Percentiles rank a stretch among this genome's conserved stretches.
Conservation (phyloP, 2,888 invertebrate genomes). For the Eupeodes latifasciatus region DNA sequence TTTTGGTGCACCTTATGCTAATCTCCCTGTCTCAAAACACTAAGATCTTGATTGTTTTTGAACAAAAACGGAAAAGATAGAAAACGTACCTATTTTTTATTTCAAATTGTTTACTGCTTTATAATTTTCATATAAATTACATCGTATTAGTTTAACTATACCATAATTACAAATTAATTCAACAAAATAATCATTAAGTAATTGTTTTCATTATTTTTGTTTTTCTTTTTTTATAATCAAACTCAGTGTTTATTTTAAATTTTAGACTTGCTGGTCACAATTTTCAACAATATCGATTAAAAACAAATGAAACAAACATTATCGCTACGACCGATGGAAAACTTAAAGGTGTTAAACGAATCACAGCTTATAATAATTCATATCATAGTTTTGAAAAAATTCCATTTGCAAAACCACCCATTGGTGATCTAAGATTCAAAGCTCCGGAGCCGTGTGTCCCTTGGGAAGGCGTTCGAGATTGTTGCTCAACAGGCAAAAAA, state of each 20-base stretch:
- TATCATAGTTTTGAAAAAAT: conserved; percentile 83
- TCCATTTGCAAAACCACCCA: conserved; percentile 83
- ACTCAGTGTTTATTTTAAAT: not conserved
- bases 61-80: too few relatives aligned
- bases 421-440: conserved; percentile 82
- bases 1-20: too few relatives aligned
- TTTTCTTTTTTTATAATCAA: not conserved
- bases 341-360: conserved; percentile 81
- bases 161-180: too few relatives aligned
- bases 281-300: conserved; percentile 80
- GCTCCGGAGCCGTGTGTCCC: conserved; percentile 84
- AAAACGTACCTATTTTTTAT: too few relatives aligned
- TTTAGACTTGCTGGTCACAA: conserved; percentile 46
- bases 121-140: too few relatives aligned
- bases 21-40: too few relatives aligned
- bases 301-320: conserved; percentile 80
- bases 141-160: too few relatives aligned
- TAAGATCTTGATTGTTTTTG: too few relatives aligned
- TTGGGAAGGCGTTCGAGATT: conserved; percentile 84
- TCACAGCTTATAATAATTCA: conserved; percentile 80
- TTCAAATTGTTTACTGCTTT: too few relatives aligned
- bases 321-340: conserved; percentile 82
- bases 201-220: too few relatives aligned
- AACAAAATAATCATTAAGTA: too few relatives aligned
- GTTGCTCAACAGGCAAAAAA: conserved; percentile 80